Conservation (phyloP, 2,888 invertebrate genomes). For the Cataglyphis cursor region DNA sequence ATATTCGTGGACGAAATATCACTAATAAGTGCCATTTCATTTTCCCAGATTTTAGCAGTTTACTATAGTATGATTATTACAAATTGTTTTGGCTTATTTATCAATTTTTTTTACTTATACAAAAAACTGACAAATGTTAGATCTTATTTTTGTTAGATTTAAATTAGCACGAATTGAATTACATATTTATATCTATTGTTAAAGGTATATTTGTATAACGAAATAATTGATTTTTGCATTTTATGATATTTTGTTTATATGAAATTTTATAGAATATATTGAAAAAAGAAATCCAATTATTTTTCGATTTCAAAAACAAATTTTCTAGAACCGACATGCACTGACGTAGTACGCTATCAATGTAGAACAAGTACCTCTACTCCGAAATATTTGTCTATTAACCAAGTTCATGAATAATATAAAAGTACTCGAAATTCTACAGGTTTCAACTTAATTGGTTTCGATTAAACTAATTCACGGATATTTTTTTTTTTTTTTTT, state of each 20-base stretch:
- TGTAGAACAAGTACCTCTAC: background rate
- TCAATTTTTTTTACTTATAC: background rate
- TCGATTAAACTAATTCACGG: conserved; percentile 49
- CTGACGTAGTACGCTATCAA: background rate
- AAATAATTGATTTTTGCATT: background rate
- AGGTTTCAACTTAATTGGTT: conserved; percentile 43
- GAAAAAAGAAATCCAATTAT: background rate
- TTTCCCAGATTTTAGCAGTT: background rate
- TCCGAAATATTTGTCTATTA: conserved; percentile 22
- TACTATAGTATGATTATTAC: background rate
- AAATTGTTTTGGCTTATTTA: background rate
- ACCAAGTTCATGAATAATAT: conserved; percentile 35
- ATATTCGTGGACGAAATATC: conserved; percentile 30
- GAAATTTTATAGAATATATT: background rate
- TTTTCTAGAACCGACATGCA: background rate
- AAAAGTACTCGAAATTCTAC: conserved; percentile 32
- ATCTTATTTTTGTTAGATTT: background rate
- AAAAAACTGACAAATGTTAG: background rate
- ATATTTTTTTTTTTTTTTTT: conserved; percentile 20
- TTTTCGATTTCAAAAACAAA: conserved; percentile 10
- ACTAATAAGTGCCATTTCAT: conserved; percentile 26
- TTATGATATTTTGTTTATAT: background rate
- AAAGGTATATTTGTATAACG: background rate
- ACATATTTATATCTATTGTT: background rate
- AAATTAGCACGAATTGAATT: background rate